Base-by-base conservation (phyloP, 2,113 vertebrate species). In the Meles meles region DNA sequence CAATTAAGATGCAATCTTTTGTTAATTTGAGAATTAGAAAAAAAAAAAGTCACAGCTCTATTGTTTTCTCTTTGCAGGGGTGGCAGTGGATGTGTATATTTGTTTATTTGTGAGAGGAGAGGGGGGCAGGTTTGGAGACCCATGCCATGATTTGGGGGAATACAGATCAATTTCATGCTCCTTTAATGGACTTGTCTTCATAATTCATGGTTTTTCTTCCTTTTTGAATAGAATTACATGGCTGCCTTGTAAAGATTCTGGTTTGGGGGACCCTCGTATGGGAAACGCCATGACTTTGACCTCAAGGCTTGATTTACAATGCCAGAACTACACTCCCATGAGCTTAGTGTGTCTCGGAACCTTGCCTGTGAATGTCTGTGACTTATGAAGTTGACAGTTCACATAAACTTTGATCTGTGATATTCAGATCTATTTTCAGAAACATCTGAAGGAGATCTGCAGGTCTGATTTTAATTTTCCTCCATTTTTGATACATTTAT, bases 301-400 rank as follows among this genome's bases (percentile, higher is more conserved):
- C 94, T 97, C 93, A 97, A 97, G 98, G 97, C 96, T 96, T 98
- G 96, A 95, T 98, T 98, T 95, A 92, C 72, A 98, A n/a, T 63
- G 71, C 92, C 76, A 87, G 29, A 89, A n/a, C 84, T 87, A 18
- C 39, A 65, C 79, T 96, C 92, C 94, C 97, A 72, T 29, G 94
- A 96, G 87, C 88, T 5, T 4, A 44, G 52, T 20, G 65, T 49
- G 52, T 47, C 57, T 61, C 57, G 15, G 27, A 90, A 37, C 12
- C 74, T 90, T 67, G 63, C 49, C 90, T 65, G 47, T 42, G 69
- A 69, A 49, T 21, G 15, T 18, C 69, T 42, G 55, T 81, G 80
- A 61, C 89, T 57, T 93, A 44, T 1, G 42, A 91, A 95, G 25
- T 90, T 85, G 39, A 42, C 0, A 8, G 37, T 88, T 96, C 47